Conservation (phyloP, 2,797 vertebrate species). For the Micrastur ruficollis region DNA sequence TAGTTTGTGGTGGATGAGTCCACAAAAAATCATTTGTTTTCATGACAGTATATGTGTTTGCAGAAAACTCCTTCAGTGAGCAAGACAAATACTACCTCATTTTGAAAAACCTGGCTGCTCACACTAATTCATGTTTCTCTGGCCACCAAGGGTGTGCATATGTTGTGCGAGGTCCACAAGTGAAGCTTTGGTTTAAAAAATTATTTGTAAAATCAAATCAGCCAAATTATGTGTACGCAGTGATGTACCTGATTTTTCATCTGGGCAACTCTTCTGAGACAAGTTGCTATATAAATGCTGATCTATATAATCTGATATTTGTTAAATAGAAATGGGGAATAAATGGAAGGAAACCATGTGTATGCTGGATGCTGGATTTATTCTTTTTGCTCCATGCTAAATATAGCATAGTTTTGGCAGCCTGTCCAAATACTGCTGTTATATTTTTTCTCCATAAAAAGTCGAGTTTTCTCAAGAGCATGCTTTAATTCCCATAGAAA, state of each 20-base stretch:
- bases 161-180: not conserved
- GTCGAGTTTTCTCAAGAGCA: conserved; percentile 8
- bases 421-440: conserved; percentile 2
- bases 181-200: not conserved
- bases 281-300: not conserved
- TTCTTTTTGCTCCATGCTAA: conserved; percentile 21
- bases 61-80: not conserved
- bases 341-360: not conserved
- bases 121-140: not conserved
- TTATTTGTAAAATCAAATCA: not conserved
- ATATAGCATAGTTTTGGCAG: conserved; percentile 48
- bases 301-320: not conserved
- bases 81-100: not conserved
- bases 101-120: not conserved
- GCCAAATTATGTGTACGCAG: not conserved
- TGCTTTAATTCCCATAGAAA: conserved; percentile 43
- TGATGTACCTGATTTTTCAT: not conserved
- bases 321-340: not conserved
- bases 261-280: not conserved
- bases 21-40: not conserved
- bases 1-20: not conserved
- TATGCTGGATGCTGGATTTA: not conserved
- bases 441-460: conserved; percentile 37
- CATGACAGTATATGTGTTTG: not conserved
- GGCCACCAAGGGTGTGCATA: not conserved